Base-by-base conservation (phyloP, 2,797 vertebrate species). In the Melanotaenia parkinsoni region DNA sequence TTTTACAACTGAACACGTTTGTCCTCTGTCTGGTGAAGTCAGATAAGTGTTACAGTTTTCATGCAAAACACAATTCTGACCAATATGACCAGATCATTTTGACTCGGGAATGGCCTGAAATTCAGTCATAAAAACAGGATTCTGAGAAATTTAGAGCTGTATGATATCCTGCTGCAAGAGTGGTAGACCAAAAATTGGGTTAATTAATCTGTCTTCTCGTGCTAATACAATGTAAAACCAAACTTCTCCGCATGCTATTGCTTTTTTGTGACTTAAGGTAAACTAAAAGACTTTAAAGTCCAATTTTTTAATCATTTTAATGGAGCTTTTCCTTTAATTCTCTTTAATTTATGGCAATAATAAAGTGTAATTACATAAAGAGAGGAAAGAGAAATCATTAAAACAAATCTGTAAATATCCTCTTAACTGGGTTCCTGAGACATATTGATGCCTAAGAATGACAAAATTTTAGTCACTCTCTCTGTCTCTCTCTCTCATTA, bases 401-500 rank as follows among this genome's bases (percentile, higher is more conserved):
- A 22, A 68, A 69, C 45, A 20, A 38, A 47, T 51, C 20, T 2
- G 11, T 26, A 30, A 45, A 66, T 4, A 1, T 58, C 33, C 10
- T 8, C 38, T 64, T 47, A 57, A 43, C 30, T 18, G 14, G 24
- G 14, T 53, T 33, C 43, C 9, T 58, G 62, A 38, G 53, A 72
- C 12, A 33, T 12, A 40, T 2, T 63, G 32, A 40, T 50, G 67
- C 65, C 63, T 67, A 14, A 16, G 43, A 77, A 53, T 54, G 50
- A 28, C 63, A 16, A 59, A 38, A 51, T 59, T 67, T 26, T 16
- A 72, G 63, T 75, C 14, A 7, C 32, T 33, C 32, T 33, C 7
- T 7, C 22, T 60, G 73, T 26, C 62, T 32, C 14, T 38, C 58
- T 22, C 32, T 54, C 20, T 74, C 73, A 57, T 67, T 76, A 37